phyloP scores from a whole-genome alignment of 2,797 vertebrate genomes.

The Tenualosa ilisha region DNA sequence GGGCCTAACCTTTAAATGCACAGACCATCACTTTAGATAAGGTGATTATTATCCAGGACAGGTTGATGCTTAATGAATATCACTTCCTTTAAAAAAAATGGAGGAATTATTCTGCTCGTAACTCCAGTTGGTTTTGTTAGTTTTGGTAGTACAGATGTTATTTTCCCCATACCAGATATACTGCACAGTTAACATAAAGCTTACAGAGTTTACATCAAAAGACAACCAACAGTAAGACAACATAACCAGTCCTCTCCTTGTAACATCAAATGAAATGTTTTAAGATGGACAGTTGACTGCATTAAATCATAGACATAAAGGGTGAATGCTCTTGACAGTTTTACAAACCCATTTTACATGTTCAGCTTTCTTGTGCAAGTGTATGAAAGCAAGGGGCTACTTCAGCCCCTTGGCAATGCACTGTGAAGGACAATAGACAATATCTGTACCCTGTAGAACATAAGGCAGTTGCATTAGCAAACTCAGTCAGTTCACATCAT shows the following conservation, averaged over 20 bases:
- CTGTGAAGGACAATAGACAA: neutral
- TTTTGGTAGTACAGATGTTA: neutral
- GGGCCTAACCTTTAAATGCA: neutral
- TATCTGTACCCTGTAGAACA: neutral
- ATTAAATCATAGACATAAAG: neutral
- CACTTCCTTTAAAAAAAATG: neutral
- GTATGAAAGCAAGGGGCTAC: neutral
- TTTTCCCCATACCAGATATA: neutral
- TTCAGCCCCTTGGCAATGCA: neutral
- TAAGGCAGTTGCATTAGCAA: constrained; percentile 9
- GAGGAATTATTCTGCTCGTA: neutral
- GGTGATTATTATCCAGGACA: neutral
- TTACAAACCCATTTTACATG: neutral
- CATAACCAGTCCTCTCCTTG: neutral
- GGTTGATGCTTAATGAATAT: neutral
- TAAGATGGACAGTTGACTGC: neutral
- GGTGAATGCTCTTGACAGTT: neutral
- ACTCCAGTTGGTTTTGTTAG: neutral
- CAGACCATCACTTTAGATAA: neutral
- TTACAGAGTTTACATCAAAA: neutral
- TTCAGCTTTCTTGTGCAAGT: neutral
- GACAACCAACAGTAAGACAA: neutral
- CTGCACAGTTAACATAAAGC: neutral
- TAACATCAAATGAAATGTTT: neutral
- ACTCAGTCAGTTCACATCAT: constrained; percentile 13